Evolutionary conservation across 1,140 invertebrate species (phyloP).

Genomic region (Nasonia vitripennis): DNA sequence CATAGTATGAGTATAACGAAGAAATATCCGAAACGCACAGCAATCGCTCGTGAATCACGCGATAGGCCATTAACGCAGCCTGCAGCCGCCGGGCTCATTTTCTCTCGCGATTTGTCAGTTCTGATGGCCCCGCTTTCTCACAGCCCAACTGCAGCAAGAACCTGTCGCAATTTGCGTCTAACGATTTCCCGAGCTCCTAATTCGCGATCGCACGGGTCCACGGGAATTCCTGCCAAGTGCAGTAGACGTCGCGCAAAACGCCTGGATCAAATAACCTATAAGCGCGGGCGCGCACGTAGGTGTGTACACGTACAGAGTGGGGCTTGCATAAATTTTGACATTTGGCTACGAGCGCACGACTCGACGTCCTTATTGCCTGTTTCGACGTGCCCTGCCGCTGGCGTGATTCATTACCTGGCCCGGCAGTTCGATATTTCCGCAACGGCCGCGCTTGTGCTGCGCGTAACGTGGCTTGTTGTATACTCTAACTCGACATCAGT

Average conservation of each 20-base stretch:
- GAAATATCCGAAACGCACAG: no score
- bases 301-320: background rate
- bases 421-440: background rate
- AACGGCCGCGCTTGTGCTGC: background rate
- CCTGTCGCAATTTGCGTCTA: slow-evolving; percentile 41
- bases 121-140: background rate
- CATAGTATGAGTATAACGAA: no score
- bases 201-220: slow-evolving; percentile 22
- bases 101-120: slow-evolving; percentile 10
- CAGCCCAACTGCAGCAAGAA: background rate
- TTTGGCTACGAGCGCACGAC: slow-evolving; percentile 1
- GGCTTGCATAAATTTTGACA: slow-evolving; percentile 40
- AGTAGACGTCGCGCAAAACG: slow-evolving; percentile 34
- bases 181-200: slow-evolving; percentile 39
- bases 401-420: background rate
- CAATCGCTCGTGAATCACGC: no score
- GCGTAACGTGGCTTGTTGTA: background rate
- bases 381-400: background rate
- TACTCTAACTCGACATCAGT: background rate
- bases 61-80: slow-evolving; percentile 15
- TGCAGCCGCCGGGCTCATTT: background rate
- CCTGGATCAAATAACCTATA: slow-evolving; percentile 38
- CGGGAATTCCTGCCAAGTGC: slow-evolving; percentile 46
- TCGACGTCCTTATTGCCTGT: slow-evolving; percentile 13
- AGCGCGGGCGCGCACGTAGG: background rate